phyloP scores from a whole-genome alignment of 2,888 invertebrate genomes.

The Leistus spinibarbis region DNA sequence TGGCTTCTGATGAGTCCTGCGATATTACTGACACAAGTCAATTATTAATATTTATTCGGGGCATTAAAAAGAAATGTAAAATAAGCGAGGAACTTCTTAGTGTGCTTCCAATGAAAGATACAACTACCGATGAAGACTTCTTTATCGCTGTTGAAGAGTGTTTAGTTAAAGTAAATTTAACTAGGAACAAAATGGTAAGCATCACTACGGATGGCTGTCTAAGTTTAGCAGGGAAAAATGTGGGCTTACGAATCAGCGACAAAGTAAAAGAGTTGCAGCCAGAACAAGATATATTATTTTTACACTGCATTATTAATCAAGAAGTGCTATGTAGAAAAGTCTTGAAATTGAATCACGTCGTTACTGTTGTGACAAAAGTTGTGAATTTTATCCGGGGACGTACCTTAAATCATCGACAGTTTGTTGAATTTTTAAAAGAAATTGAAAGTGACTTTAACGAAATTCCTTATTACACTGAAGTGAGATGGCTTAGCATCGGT shows the following conservation, averaged over 20 bases:
- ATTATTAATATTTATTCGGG: constrained; percentile 38
- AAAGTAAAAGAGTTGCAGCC: constrained; percentile 39
- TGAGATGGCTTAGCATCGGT: constrained; percentile 40
- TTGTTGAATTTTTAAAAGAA: constrained; percentile 34
- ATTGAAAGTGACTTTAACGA: constrained; percentile 38
- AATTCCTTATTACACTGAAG: constrained; percentile 37
- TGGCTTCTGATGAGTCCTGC: constrained; percentile 38
- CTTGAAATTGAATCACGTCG: constrained; percentile 42
- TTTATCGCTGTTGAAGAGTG: constrained; percentile 32
- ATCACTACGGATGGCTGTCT: constrained; percentile 41
- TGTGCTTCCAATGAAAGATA: constrained; percentile 35
- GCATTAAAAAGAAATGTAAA: constrained; percentile 37
- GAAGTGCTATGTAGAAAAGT: constrained; percentile 43
- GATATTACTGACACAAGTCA: constrained; percentile 40
- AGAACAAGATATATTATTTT: constrained; percentile 42
- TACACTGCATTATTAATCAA: constrained; percentile 44
- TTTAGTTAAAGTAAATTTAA: constrained; percentile 29
- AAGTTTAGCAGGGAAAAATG: constrained; percentile 41
- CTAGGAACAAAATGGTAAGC: constrained; percentile 30
- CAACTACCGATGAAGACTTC: constrained; percentile 35
- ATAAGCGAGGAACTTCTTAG: constrained; percentile 39
- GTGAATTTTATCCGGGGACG: constrained; percentile 42
- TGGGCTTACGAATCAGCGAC: constrained; percentile 30
- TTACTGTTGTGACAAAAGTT: constrained; percentile 41
- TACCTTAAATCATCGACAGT: constrained; percentile 40